Evolutionary conservation across 2,888 invertebrate species (phyloP), one percentile per base, ranked within the genome.

Genomic region (Alsophila aescularia): DNA sequence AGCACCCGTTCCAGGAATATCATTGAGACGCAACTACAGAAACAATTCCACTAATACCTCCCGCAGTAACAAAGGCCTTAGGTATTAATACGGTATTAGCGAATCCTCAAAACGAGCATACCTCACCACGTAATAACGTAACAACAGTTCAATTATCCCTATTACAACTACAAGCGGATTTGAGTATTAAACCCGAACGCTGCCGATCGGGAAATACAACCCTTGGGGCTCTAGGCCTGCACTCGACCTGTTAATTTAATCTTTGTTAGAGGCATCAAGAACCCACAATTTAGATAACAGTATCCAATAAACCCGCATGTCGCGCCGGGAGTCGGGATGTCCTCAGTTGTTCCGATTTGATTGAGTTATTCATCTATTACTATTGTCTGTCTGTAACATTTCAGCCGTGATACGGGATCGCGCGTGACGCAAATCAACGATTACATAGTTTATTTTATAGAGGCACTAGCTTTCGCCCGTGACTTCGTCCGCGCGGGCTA

Each of bases 221-320:
- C 76, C 64, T 59, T 56, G 71, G 72, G 61, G 45, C 31, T 45
- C 69, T 62, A 67, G 70, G 75, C 69, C 74, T 80, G 78, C 80
- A 83, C 70, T 75, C 75, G 77, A 81, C 81, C 84, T 85, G 83
- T 85, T 87, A 87, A 85, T 88, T 84, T 84, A 85, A 87, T 88
- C 85, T 86, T 85, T 83, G 82, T 79, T 73, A 71, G 75, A 78
- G 77, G 72, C 83, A 87, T 86, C 83, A 81, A 81, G 82, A 79
- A 77, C 79, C 80, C 79, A 77, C 83, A 83, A 85, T 85, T 84
- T 84, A 85, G 85, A 87, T 88, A 84, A 85, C 85, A 79, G 79
- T 85, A 87, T 87, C 87, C 83, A 87, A 87, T 87, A 85, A 84
- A 73, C 81, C 80, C 80, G 80, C 75, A 82, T 76, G 71, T 74